Conservation (phyloP, 1,140 invertebrate species). For the Theocolax elegans region DNA sequence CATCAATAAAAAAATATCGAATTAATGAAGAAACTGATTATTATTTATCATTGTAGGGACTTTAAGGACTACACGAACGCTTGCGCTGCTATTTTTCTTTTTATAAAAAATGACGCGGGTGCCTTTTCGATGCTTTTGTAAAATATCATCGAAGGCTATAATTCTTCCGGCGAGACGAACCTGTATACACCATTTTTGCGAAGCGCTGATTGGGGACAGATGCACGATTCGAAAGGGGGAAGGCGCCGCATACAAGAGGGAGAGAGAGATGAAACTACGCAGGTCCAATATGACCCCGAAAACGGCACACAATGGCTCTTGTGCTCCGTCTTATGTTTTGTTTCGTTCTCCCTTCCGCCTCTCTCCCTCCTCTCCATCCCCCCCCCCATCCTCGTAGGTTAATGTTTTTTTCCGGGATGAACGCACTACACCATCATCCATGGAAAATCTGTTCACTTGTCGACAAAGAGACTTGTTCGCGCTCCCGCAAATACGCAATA, state of each 20-base stretch:
- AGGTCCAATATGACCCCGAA: conserved; percentile 61
- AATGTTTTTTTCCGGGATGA: conserved; percentile 36
- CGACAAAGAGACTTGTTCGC: conserved; percentile 63
- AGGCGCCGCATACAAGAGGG: conserved; percentile 52
- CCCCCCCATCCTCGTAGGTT: neutral
- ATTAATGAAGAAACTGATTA: too few species aligned
- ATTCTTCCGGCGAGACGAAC: conserved; percentile 51
- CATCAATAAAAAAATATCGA: too few species aligned
- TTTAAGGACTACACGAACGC: too few species aligned
- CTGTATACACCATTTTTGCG: conserved; percentile 62
- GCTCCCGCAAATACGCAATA: conserved; percentile 63
- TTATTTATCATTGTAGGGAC: too few species aligned
- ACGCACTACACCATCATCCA: conserved; percentile 23
- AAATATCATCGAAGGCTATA: conserved; percentile 50
- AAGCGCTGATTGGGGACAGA: conserved; percentile 67
- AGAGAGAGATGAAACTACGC: conserved; percentile 47
- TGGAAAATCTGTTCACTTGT: conserved; percentile 58
- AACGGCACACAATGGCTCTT: conserved; percentile 51
- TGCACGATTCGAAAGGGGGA: conserved; percentile 59
- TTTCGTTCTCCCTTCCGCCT: conserved; percentile 39
- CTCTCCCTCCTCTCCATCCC: conserved; percentile 5
- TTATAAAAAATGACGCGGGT: conserved; percentile 6
- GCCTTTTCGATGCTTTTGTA: conserved; percentile 31
- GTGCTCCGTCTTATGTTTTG: conserved; percentile 45
- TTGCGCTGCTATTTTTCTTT: too few species aligned